phyloP scores from a whole-genome alignment of 2,113 vertebrate species.

The Tachuris rubrigastra region DNA sequence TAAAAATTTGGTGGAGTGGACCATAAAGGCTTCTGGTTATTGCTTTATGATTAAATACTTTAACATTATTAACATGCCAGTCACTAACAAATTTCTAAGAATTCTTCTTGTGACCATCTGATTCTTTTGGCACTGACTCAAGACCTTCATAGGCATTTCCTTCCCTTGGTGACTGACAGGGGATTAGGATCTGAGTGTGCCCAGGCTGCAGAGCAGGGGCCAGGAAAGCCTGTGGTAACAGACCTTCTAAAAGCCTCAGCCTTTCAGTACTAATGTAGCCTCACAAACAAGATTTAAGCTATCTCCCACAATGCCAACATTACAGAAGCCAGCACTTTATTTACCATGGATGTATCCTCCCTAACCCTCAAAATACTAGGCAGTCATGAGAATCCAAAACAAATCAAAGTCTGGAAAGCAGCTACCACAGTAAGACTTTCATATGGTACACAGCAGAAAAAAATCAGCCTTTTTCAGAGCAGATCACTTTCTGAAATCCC shows the following conservation, averaged over 20 bases:
- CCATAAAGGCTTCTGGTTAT: background rate
- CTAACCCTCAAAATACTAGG: background rate
- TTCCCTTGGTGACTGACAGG: background rate
- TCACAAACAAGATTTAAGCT: background rate
- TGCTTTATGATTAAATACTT: background rate
- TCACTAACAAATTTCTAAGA: background rate
- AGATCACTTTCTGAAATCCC: background rate
- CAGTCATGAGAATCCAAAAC: background rate
- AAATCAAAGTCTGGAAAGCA: constrained; percentile 8
- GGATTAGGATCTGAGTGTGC: background rate
- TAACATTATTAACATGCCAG: background rate
- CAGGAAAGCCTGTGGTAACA: background rate
- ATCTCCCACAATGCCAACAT: background rate
- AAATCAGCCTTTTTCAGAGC: background rate
- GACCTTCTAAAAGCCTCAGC: background rate
- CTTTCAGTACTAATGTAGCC: background rate
- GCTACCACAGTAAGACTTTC: background rate
- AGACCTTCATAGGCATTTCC: background rate
- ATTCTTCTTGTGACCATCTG: background rate
- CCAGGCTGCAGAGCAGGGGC: background rate
- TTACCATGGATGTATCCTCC: background rate
- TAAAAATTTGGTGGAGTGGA: background rate
- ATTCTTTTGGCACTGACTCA: background rate
- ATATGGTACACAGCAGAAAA: background rate
- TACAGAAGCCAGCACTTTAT: background rate